Evolutionary conservation across 1,140 invertebrate species (phyloP), one percentile per base, ranked within the genome.

Genomic region (Saccostrea glomerata): DNA sequence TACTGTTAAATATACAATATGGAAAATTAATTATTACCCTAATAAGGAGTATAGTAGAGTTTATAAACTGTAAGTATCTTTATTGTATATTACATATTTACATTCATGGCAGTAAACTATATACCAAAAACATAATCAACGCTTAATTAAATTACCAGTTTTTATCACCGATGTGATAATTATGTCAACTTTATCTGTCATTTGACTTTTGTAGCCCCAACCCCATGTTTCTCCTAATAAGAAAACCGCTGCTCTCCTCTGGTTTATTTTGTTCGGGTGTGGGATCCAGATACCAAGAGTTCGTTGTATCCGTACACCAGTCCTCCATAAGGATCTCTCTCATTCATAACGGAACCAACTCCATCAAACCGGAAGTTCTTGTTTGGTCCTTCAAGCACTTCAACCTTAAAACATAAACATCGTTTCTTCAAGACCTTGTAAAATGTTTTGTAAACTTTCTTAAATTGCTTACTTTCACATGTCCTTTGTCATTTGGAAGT

Each of bases 351-450:
- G 3, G 70, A 77, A 13, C 70, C 70, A 30, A 77, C 12, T 7
- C 70, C 70, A 77, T 77, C 70, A 30, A 77, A 77, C 23, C 70
- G 70, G 25, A 77, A 77, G 15, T 36, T 36, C 30, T 77, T 36
- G 70, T 77, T 77, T 30, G 23, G 25, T 4, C 70, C 70, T 13
- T 77, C 70, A 15, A 77, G 70, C 9, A 77, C 70, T 4, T 77
- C 11, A 11, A 77, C 11, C 70, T 77, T 11, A 15, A 77, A 30
- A 15, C 15, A 77, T 25, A 1, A 30, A 15, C 5, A 77, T 47
- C 6, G 47, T 47, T 47, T 47, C 47, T 47, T 47, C 47, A 47
- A 47, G 47, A 47, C 47, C n/a, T n/a, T n/a, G n/a, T n/a, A n/a
- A n/a, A n/a, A n/a, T n/a, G n/a, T n/a, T n/a, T n/a, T n/a, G n/a